These are phyloP conservation scores for Lacerta bilineata DNA, from an alignment of 2,797 vertebrate species.

Conservation along the genomic window DNA sequence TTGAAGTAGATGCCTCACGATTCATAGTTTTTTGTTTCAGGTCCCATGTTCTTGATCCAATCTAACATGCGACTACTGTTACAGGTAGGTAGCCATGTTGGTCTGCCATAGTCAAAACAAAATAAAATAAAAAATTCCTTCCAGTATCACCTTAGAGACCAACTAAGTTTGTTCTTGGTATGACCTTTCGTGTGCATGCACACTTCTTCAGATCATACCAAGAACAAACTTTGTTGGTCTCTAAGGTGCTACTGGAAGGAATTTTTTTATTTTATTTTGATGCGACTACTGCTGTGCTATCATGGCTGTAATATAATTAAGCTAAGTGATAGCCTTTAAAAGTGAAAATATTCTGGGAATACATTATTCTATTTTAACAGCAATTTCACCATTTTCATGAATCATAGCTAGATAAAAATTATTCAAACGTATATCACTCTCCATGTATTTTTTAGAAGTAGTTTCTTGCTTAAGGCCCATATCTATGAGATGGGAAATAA, in stretches of 20 bases:
- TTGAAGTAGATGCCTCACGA: no score
- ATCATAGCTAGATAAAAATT: background rate
- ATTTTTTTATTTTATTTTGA: no score
- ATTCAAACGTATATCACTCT: background rate
- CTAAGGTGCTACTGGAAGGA: no score
- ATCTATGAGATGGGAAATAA: background rate
- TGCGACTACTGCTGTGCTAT: background rate
- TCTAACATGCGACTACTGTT: background rate
- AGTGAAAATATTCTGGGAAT: background rate
- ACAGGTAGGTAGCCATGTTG: no score
- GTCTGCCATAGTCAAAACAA: no score
- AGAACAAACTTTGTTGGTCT: no score
- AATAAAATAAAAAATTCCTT: no score
- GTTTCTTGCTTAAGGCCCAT: slow-evolving; percentile 2
- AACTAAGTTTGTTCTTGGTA: no score
- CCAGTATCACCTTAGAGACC: no score
- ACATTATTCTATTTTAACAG: background rate
- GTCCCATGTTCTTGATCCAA: background rate
- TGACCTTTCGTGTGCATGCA: no score
- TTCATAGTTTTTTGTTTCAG: background rate
- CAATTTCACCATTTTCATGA: background rate
- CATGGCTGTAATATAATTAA: background rate
- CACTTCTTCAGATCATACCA: no score
- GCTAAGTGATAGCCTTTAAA: background rate
- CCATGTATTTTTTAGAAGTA: background rate